These are phyloP conservation scores for Pipistrellus pygmaeus DNA, from an alignment of 2,797 vertebrate species.

Conservation along the genomic window DNA sequence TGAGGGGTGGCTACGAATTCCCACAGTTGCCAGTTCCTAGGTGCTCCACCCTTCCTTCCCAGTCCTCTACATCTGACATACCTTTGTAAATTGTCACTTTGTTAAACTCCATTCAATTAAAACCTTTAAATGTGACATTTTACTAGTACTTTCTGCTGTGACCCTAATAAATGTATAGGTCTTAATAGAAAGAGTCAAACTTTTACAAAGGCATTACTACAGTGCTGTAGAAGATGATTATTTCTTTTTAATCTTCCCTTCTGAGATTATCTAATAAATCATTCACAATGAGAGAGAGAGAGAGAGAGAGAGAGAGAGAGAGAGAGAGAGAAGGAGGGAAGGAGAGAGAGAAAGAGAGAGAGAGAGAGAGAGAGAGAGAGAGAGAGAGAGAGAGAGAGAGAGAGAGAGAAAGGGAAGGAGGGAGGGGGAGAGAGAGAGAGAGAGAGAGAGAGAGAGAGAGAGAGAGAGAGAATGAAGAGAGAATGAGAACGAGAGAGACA, in stretches of 20 bases:
- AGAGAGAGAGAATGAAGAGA: not conserved
- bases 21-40: not conserved
- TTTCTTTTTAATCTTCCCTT: not conserved
- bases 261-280: conserved; percentile 29
- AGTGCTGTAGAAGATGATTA: not conserved
- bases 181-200: not conserved
- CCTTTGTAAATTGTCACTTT: not conserved
- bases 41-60: not conserved
- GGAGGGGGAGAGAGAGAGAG: too few species aligned
- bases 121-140: not conserved
- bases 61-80: not conserved
- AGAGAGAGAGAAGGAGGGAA: too few species aligned
- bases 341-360: too few species aligned
- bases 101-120: not conserved
- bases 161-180: not conserved
- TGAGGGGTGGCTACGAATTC: not conserved
- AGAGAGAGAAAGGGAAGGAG: too few species aligned
- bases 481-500: too few species aligned
- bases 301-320: not conserved
- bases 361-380: too few species aligned
- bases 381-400: not conserved
- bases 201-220: not conserved
- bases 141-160: not conserved
- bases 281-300: too few species aligned
- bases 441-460: too few species aligned